These are phyloP conservation scores for Sesamia nonagrioides DNA, from an alignment of 1,140 invertebrate genomes.

Conservation along the genomic window DNA sequence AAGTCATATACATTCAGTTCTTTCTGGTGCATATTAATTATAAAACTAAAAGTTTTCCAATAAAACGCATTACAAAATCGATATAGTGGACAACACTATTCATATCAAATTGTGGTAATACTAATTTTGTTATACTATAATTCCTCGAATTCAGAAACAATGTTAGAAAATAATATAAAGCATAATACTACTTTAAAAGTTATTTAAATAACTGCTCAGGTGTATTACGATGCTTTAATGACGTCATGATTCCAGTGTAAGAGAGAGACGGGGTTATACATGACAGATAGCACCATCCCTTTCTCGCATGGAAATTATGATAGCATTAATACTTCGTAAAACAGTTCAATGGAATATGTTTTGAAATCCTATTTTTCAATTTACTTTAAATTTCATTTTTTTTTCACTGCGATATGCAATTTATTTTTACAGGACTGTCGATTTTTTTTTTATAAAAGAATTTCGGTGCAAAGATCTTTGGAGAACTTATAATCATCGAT, in stretches of 20 bases:
- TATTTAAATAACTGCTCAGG: no score
- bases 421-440: neutral
- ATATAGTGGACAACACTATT: slow-evolving; percentile 43
- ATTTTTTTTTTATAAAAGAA: slow-evolving; percentile 4
- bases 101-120: slow-evolving; percentile 22
- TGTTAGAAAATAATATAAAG: neutral
- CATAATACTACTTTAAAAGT: no score
- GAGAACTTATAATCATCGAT: slow-evolving; percentile 38
- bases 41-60: slow-evolving; percentile 40
- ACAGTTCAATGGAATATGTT: no score
- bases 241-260: no score
- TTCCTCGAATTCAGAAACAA: slow-evolving; percentile 12
- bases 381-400: neutral
- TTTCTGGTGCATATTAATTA: slow-evolving; percentile 62
- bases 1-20: slow-evolving; percentile 65
- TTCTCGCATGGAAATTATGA: no score
- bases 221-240: no score
- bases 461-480: slow-evolving; percentile 42
- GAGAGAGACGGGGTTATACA: no score
- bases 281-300: no score
- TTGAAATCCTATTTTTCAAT: no score
- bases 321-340: no score
- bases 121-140: slow-evolving; percentile 1
- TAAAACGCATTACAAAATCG: slow-evolving; percentile 17
- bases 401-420: neutral